Evolutionary conservation across 2,113 vertebrate genomes (phyloP).

Genomic region (Peromyscus leucopus): DNA sequence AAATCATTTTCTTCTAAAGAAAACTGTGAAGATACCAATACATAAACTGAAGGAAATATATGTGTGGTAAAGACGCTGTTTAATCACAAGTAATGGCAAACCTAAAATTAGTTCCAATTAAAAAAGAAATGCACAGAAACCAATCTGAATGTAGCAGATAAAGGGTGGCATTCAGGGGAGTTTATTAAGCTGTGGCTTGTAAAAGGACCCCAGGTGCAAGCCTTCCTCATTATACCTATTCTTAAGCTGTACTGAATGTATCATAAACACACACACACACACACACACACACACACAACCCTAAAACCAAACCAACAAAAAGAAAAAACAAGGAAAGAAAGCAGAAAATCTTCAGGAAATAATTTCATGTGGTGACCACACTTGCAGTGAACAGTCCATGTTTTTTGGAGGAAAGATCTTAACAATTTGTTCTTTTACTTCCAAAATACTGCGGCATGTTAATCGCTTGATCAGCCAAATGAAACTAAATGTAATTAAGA

Average conservation of each 20-base stretch:
- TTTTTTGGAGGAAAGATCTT: slow-evolving; percentile 87
- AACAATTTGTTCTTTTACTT: slow-evolving; percentile 91
- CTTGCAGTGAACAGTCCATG: slow-evolving; percentile 86
- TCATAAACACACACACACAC: slow-evolving; percentile 70
- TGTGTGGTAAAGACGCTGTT: slow-evolving; percentile 82
- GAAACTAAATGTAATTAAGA: slow-evolving; percentile 99
- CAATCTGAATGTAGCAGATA: slow-evolving; percentile 84
- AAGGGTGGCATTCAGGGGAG: slow-evolving; percentile 83
- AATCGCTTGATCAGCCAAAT: slow-evolving; percentile 96
- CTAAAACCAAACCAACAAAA: background rate
- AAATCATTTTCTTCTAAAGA: slow-evolving; percentile 72
- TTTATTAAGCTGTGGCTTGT: slow-evolving; percentile 85
- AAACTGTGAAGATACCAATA: slow-evolving; percentile 81
- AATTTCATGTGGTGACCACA: slow-evolving; percentile 81
- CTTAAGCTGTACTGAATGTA: slow-evolving; percentile 77
- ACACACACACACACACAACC: background rate
- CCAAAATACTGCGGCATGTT: slow-evolving; percentile 91
- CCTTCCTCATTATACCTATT: slow-evolving; percentile 85
- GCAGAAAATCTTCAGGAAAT: slow-evolving; percentile 77
- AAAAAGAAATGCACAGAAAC: slow-evolving; percentile 85
- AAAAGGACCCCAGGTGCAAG: slow-evolving; percentile 85
- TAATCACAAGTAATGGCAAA: slow-evolving; percentile 86
- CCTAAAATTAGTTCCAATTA: slow-evolving; percentile 90
- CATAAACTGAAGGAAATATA: slow-evolving; percentile 83
- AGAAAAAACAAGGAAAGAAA: background rate